Evolutionary conservation across 2,797 vertebrate species (phyloP), one percentile per base, ranked within the genome.

Genomic region (Anas bahamensis): DNA sequence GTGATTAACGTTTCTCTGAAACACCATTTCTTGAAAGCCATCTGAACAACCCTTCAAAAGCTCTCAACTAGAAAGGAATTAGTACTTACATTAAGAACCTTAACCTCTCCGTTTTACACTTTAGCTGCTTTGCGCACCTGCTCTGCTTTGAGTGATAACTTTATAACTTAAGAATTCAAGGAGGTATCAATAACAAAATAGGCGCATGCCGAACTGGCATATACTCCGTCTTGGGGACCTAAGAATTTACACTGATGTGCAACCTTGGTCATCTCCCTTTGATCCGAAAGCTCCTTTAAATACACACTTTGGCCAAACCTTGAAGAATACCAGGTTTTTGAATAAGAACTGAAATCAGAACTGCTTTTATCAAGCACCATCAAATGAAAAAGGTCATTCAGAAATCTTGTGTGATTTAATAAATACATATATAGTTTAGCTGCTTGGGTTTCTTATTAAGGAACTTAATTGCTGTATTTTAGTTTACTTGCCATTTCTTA

Each of bases 301-400:
- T 19, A 57, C 22, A 63, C 13, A 15, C 2, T 55, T 60, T 69
- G 12, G 60, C 10, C 82, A 91, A 88, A 46, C 11, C 48, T 48
- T 71, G 56, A 83, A 72, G 10, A 72, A 42, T 5, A 79, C 8
- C 53, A 83, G 61, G 35, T 74, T 92, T 92, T 87, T 57, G 46
- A 88, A 42, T 57, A 61, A 86, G 48, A 88, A 75, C 48, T 90
- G 53, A 84, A 91, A 74, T 65, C 46, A 84, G 29, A 73, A 69
- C 39, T 69, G 42, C 66, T 86, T 86, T 92, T 61, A 86, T 93
- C 61, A 92, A 55, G 72, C 55, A 86, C 60, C 65, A 86, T 92
- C 87, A 95, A 74, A 92, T 78, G 55, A 92, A 95, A 91, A 94
- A 94, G 90, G 93, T 95, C 77, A 88, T 85, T 95, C 85, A 96